A percentile compares a stretch with the other conserved stretches of the same genome.
These are phyloP conservation scores for Enteromius anoplus DNA, from an alignment of 2,797 vertebrate genomes.

Conservation along the genomic window DNA sequence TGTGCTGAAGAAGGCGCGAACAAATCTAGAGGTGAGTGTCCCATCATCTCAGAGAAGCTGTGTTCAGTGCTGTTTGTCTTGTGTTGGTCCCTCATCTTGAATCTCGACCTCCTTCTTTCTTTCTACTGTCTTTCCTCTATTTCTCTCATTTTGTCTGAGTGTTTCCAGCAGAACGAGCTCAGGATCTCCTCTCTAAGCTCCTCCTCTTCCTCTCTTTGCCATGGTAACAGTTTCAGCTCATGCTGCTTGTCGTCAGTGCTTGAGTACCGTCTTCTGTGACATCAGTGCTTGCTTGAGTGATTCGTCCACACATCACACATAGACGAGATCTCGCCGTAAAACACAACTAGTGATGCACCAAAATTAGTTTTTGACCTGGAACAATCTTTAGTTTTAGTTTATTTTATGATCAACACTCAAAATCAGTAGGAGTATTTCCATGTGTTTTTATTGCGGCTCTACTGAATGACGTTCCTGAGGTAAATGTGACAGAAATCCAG, in stretches of 20 bases:
- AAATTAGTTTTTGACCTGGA: not conserved
- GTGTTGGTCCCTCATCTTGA: slow-evolving; percentile 43
- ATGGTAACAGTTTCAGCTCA: slow-evolving; percentile 72
- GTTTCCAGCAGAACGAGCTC: slow-evolving; percentile 83
- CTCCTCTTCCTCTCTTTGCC: slow-evolving; percentile 78
- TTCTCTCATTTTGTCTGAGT: slow-evolving; percentile 59
- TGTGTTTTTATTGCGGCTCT: not conserved
- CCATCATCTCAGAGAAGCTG: not conserved
- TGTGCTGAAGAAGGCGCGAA: slow-evolving; percentile 92
- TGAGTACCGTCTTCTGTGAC: not conserved
- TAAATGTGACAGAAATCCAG: not conserved
- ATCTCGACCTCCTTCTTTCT: slow-evolving; percentile 38
- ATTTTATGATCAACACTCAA: not conserved
- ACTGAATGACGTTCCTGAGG: not conserved
- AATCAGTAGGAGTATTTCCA: not conserved
- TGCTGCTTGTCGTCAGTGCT: slow-evolving; percentile 11
- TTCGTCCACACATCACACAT: not conserved
- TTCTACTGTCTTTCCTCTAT: slow-evolving; percentile 53
- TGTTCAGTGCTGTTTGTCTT: slow-evolving; percentile 4
- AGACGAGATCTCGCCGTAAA: not conserved
- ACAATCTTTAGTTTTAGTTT: not conserved
- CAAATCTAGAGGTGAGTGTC: slow-evolving; percentile 86
- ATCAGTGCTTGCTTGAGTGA: not conserved
- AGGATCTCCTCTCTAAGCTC: slow-evolving; percentile 85
- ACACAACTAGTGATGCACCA: not conserved